Conservation (phyloP, 2,797 vertebrate genomes). For the Lepidocolaptes lacrymiger region DNA sequence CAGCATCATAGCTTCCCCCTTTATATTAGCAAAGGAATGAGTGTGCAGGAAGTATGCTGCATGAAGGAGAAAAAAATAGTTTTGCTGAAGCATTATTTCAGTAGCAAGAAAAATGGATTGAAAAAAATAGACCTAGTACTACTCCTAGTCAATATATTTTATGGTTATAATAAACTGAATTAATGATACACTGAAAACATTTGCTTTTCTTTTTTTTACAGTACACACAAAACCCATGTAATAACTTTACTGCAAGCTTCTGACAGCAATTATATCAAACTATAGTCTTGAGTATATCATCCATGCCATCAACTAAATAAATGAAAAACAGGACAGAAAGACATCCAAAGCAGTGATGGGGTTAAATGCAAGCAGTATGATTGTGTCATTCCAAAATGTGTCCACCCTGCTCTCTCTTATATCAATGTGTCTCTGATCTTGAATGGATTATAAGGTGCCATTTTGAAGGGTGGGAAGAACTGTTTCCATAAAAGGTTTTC, state of each 20-base stretch:
- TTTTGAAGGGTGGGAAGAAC: not conserved
- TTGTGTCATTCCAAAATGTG: not conserved
- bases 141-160: conserved; percentile 15
- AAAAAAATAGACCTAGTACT: conserved; percentile 1
- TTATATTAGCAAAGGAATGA: not conserved
- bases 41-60: not conserved
- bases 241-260: not conserved
- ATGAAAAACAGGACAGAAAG: not conserved
- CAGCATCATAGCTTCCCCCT: not conserved
- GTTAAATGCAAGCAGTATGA: not conserved
- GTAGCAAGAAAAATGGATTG: not conserved
- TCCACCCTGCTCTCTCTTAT: not conserved
- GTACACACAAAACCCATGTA: not conserved
- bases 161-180: conserved; percentile 49
- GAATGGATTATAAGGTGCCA: not conserved
- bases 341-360: not conserved
- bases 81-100: conserved; percentile 21
- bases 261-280: not conserved
- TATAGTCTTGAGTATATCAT: not conserved
- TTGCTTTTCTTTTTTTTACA: not conserved
- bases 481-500: not conserved
- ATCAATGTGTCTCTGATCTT: not conserved
- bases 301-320: not conserved
- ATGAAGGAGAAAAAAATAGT: not conserved
- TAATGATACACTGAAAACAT: conserved; percentile 42